Evolutionary conservation across 1,140 invertebrate species (phyloP).

Genomic region (Calosoma granatense): DNA sequence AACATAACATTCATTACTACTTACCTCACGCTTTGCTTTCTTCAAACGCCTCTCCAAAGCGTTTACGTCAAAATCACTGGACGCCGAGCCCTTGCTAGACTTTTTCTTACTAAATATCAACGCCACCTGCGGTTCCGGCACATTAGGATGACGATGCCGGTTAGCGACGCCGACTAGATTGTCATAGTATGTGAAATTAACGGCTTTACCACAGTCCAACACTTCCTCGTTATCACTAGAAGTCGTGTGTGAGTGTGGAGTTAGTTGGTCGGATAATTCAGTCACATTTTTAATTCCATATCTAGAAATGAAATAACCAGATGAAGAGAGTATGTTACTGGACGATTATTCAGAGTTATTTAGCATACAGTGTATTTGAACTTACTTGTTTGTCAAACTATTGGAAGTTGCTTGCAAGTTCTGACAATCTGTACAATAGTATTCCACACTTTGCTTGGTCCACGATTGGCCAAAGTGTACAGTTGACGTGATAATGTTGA

Average conservation of each 20-base stretch:
- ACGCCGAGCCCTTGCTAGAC: slow-evolving; percentile 41
- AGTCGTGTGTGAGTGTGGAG: background rate
- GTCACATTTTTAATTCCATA: slow-evolving; percentile 2
- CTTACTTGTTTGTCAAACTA: slow-evolving; percentile 18
- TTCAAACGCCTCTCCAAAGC: slow-evolving; percentile 63
- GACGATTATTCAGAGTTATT: background rate
- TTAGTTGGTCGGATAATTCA: background rate
- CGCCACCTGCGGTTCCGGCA: slow-evolving; percentile 53
- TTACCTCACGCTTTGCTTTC: slow-evolving; percentile 67
- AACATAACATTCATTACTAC: slow-evolving; percentile 8
- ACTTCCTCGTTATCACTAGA: slow-evolving; percentile 44
- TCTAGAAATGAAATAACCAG: background rate
- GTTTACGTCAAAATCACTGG: slow-evolving; percentile 66
- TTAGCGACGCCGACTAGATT: slow-evolving; percentile 73
- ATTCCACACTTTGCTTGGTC: slow-evolving; percentile 40
- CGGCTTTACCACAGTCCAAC: slow-evolving; percentile 75
- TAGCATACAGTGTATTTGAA: slow-evolving; percentile 5
- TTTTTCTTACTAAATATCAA: slow-evolving; percentile 67
- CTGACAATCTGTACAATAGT: slow-evolving; percentile 30
- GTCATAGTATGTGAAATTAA: slow-evolving; percentile 82
- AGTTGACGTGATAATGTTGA: slow-evolving; percentile 54
- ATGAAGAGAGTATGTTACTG: background rate
- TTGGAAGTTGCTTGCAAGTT: slow-evolving; percentile 15
- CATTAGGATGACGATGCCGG: slow-evolving; percentile 47
- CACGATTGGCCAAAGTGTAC: slow-evolving; percentile 49